These are phyloP conservation scores for Lasioglossum baleicum DNA, from an alignment of 1,140 invertebrate genomes.

Conservation along the genomic window DNA sequence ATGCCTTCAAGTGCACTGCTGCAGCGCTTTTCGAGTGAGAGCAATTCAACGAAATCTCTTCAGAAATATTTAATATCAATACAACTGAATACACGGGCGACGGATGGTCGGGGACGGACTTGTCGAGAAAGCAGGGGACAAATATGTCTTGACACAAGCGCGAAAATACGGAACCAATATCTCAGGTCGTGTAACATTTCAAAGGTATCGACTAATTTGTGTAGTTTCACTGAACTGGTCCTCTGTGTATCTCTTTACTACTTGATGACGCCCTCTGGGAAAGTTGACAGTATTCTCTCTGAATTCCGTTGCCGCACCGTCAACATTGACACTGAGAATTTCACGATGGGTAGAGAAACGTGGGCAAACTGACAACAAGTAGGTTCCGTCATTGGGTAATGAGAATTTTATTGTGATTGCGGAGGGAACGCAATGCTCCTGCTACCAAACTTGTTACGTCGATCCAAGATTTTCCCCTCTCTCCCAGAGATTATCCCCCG, in stretches of 20 bases:
- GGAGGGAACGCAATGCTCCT: no score
- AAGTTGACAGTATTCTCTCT: constrained; percentile 3
- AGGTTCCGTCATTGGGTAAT: neutral
- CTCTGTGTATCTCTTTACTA: neutral
- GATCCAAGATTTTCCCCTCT: no score
- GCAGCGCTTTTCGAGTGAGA: no score
- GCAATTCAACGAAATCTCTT: no score
- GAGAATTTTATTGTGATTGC: neutral
- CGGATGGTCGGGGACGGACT: no score
- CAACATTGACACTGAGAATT: neutral
- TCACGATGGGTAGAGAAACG: neutral
- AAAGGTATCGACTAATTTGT: neutral
- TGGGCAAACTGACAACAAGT: neutral
- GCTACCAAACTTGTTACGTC: no score
- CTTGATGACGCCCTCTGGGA: neutral
- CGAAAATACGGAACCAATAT: neutral
- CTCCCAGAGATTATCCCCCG: no score
- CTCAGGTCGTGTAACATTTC: neutral
- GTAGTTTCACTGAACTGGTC: neutral
- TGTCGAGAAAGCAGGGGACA: neutral
- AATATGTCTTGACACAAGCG: neutral
- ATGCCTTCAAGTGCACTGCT: no score
- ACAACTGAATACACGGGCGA: no score
- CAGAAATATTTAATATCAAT: no score
- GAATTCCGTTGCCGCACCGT: neutral